Base-by-base conservation (phyloP, 2,888 invertebrate species). In the Zootermopsis nevadensis region DNA sequence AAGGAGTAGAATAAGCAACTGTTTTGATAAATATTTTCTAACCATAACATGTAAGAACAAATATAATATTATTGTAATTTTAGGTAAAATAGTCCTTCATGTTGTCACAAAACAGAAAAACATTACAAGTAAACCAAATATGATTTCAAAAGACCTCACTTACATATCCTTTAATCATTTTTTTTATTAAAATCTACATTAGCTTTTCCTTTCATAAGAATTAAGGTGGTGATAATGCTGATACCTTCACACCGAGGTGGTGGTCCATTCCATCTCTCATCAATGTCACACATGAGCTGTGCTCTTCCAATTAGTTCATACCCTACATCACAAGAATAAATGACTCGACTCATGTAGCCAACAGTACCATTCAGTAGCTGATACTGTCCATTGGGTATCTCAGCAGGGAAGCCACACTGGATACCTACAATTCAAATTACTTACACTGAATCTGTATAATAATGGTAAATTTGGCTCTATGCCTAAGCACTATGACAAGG, bases 181-280 rank as follows among this genome's bases (percentile, higher is more conserved):
- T 19, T 48, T 48, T 48, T 48, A 48, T 48, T 48, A n/a, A n/a
- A n/a, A n/a, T n/a, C n/a, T n/a, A n/a, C n/a, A n/a, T n/a, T 38
- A 10, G 6, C 10, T 38, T 10, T 38, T 42, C 8, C 42, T 42
- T 42, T 42, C 42, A 42, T 6, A 42, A 42, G 15, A 12, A 42
- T 7, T 8, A 42, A 12, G 1, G 3, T 15, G 19, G 48, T 27
- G 66, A 66, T 6, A 15, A 6, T 27, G 27, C 1, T 27, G 27
- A 91, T 88, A 95, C 95, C 93, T 89, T 97, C 96, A 89, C 97
- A 97, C 86, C 94, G 91, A 0, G 97, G 97, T 80, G 97, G 97
- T 2, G 97, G 97, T 74, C 97, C 97, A 87, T 97, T 97, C 97
- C 97, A 98, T 81, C 97, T 92, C 89, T 97, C 97, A 87, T 98